A percentile compares a stretch with the other conserved stretches of the same genome.
Conservation (phyloP, 2,888 invertebrate genomes). For the Clistopyga incitator region DNA sequence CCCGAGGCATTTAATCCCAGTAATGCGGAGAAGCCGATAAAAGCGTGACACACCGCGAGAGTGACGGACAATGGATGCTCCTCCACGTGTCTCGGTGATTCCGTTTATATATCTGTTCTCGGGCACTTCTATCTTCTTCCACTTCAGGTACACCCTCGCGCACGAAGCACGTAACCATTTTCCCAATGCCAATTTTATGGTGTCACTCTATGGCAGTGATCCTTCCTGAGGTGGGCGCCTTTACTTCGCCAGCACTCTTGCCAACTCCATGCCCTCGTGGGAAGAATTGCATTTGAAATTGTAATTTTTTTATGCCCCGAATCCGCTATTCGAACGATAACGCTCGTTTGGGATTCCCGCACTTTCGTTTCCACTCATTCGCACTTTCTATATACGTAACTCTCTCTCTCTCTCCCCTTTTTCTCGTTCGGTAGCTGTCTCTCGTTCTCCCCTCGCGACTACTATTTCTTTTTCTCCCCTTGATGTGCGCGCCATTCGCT, state of each 20-base stretch:
- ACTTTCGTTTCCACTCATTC: slow-evolving; percentile 63
- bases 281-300: slow-evolving; percentile 83
- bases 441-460: slow-evolving; percentile 30
- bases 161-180: slow-evolving; percentile 26
- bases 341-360: slow-evolving; percentile 67
- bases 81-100: slow-evolving; percentile 34
- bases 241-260: slow-evolving; percentile 18
- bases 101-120: slow-evolving; percentile 32
- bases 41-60: slow-evolving; percentile 4
- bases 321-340: slow-evolving; percentile 64
- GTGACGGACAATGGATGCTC: slow-evolving; percentile 41
- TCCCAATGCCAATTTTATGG: slow-evolving; percentile 73
- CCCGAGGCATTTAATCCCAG: slow-evolving; percentile 78
- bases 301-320: slow-evolving; percentile 76
- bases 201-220: slow-evolving; percentile 69
- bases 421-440: slow-evolving; percentile 19
- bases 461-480: slow-evolving; percentile 37
- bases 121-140: not conserved
- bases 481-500: slow-evolving; percentile 36
- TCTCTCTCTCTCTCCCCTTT: slow-evolving; percentile 2
- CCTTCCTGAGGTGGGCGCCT: slow-evolving; percentile 29
- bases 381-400: slow-evolving; percentile 32
- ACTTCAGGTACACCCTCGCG: slow-evolving; percentile 14
- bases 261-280: slow-evolving; percentile 58
- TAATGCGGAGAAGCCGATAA: slow-evolving; percentile 70